Evolutionary conservation across 2,113 vertebrate species (phyloP), one percentile per base, ranked within the genome.

Genomic region (Ciconia boyciana): DNA sequence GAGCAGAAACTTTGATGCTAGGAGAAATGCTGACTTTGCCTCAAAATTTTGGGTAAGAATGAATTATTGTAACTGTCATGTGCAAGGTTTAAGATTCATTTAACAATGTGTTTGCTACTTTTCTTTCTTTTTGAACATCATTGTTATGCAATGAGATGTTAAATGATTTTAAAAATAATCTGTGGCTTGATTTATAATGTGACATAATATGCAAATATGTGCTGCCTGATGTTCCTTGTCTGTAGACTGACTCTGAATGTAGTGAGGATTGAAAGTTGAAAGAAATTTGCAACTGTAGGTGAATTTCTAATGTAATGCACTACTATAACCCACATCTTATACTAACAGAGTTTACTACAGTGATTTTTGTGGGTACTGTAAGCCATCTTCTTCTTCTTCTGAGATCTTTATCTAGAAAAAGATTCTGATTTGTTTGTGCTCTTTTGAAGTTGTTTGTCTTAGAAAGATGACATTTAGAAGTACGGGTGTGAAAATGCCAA

Each of bases 1-100:
- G 99, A 96, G 99, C 99, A 36, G 99, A 99, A 98, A 95, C 97
- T n/a, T 96, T 99, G 93, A 99, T 99, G 99, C 98, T 99, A 41
- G 99, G 99, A 93, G 99, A 99, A 98, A 99, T 99, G 99, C 98
- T 99, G 43, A 99, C 99, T 16, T 97, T 99, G 91, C 99, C 99
- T 85, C 99, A 99, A 94, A 99, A 99, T 97, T 99, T 99, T 97
- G 99, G 99, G 99, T 99, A 98, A 98, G 97, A 95, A 77, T 75
- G 7, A 54, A 60, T 80, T 34, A 58, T 31, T 74, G 0, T 70
- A 74, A 61, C 10, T 74, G 8, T 64, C 70, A 51, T 2, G 9
- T n/a, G 20, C 13, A 21, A 71, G 12, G 7, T 83, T 77, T 71
- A 70, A 54, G 13, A 61, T 80, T 77, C 1, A 26, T 57, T 82